Evolutionary conservation across 2,797 vertebrate species (phyloP).

Genomic region (Sebastes reedi): DNA sequence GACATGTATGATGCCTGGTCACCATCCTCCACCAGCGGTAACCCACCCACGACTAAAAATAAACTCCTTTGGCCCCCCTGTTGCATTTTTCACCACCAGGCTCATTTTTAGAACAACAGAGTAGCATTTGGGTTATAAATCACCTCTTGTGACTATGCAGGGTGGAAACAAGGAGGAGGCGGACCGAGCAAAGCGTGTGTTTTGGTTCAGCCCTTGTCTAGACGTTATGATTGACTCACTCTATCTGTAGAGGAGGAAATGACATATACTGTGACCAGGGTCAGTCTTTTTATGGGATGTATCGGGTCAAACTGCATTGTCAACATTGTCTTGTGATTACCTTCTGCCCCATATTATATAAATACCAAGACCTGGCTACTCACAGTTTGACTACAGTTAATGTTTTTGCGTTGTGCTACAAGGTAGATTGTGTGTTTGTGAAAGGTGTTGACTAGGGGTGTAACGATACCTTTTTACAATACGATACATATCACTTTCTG

Average conservation of each 20-base stretch:
- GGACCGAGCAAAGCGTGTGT: constrained; percentile 35
- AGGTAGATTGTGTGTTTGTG: neutral
- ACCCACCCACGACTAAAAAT: constrained; percentile 38
- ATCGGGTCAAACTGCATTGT: neutral
- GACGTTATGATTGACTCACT: constrained; percentile 46
- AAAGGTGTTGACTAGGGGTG: neutral
- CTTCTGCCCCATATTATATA: neutral
- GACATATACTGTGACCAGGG: neutral
- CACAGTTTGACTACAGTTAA: neutral
- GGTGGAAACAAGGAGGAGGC: constrained; percentile 9
- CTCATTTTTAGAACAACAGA: constrained; percentile 27
- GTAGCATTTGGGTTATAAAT: constrained; percentile 24
- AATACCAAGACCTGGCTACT: neutral
- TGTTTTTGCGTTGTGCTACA: too few relatives aligned
- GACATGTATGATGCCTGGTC: neutral
- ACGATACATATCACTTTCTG: too few relatives aligned
- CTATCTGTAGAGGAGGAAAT: constrained; percentile 17
- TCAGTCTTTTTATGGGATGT: neutral
- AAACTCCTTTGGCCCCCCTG: neutral
- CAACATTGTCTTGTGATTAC: neutral
- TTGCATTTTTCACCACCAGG: constrained; percentile 15
- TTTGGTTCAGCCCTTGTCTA: constrained; percentile 49
- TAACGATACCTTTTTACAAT: too few relatives aligned
- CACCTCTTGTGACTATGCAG: constrained; percentile 8
- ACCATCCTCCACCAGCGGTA: constrained; percentile 15